Evolutionary conservation across 2,888 invertebrate genomes (phyloP), one percentile per base, ranked within the genome.

Genomic region (Torymus tubicola): DNA sequence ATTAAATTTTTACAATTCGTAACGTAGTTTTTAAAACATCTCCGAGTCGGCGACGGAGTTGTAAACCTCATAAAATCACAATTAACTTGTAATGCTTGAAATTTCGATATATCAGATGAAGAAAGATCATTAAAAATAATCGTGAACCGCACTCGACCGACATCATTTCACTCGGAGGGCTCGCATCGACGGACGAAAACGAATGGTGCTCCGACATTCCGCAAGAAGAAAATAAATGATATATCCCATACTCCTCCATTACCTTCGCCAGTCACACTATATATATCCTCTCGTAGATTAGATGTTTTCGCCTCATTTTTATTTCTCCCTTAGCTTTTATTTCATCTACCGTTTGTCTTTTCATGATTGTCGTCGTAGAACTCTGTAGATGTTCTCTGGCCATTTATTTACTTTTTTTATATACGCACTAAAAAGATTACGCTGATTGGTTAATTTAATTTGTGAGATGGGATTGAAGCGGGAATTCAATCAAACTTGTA

Each of bases 181-280:
- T 18, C 13, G 13, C 57, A 71, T 77, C 64, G 61, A 64, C 73
- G 42, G 53, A 68, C 42, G 24, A 2, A 57, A 72, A 31, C 24
- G 24, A 12, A 71, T 53, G 58, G 61, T 53, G 42, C 72, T 67
- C 67, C 42, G 65, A 61, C 13, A 58, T 69, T 31, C 50, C 18
- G 14, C 53, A 10, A 8, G 70, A 71, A 73, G 21, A 67, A 53
- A 50, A 16, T 57, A 31, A 68, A 31, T 31, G 31, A 31, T 31
- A 31, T 8, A 31, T 69, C n/a, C 42, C 57, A 11, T 16, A 52
- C 16, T n/a, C 50, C 60, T 63, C 42, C 14, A 18, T n/a, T 12
- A 71, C 64, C 68, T 72, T 13, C 24, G 69, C 60, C 67, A 70
- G 11, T 57, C 42, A 67, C 70, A 70, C 24, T 52, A 3, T 79